phyloP scores from a whole-genome alignment of 1,140 invertebrate genomes.

The Magallana angulata region DNA sequence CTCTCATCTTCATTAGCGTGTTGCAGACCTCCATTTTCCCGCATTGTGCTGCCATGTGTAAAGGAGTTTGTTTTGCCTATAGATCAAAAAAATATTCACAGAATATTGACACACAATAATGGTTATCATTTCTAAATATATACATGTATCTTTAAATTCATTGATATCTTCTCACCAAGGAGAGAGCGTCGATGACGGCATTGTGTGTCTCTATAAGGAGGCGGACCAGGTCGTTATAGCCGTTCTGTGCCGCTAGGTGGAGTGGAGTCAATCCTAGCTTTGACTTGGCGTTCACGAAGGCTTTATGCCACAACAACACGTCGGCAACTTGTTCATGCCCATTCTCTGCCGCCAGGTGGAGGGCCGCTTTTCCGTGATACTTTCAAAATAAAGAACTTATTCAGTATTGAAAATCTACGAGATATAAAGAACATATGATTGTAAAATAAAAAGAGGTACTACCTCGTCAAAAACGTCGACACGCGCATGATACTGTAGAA shows the following conservation, averaged over 20 bases:
- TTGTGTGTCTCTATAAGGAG: constrained; percentile 93
- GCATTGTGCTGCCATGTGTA: constrained; percentile 88
- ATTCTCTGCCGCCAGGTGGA: constrained; percentile 96
- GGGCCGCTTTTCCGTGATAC: constrained; percentile 89
- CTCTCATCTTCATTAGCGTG: constrained; percentile 94
- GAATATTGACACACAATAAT: background rate
- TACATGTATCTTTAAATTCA: background rate
- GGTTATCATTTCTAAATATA: too few species aligned
- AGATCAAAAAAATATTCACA: constrained; percentile 4
- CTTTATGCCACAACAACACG: constrained; percentile 96
- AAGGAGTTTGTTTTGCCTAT: constrained; percentile 82
- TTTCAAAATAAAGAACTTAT: constrained; percentile 1
- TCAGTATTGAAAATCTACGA: background rate
- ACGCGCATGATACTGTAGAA: constrained; percentile 93
- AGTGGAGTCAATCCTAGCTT: constrained; percentile 89
- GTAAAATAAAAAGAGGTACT: background rate
- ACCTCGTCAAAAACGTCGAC: constrained; percentile 99
- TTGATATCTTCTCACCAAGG: constrained; percentile 83
- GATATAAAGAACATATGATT: background rate
- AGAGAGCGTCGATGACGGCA: constrained; percentile 96
- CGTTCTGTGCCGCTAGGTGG: constrained; percentile 93
- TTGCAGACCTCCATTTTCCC: constrained; percentile 95
- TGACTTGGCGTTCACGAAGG: constrained; percentile 93
- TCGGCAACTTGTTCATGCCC: constrained; percentile 95
- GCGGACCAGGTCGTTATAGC: constrained; percentile 82